Percentiles rank a stretch among this genome's conserved stretches.
phyloP scores from a whole-genome alignment of 2,113 vertebrate species.

The Hemichromis elongatus region DNA sequence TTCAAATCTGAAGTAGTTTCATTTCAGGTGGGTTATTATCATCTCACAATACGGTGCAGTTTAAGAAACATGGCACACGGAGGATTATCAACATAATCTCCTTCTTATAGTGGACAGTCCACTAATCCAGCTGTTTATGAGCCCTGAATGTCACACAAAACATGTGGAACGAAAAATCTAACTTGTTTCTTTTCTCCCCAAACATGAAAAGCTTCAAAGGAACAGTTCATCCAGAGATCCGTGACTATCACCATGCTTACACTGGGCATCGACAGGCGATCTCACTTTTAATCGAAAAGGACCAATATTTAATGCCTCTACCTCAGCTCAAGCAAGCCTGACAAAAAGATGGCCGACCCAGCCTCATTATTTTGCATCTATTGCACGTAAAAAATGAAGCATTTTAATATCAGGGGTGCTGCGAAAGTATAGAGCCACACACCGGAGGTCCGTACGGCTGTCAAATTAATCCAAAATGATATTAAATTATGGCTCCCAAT shows the following conservation, averaged over 20 bases:
- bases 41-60: not conserved
- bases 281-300: not conserved
- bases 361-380: not conserved
- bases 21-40: not conserved
- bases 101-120: not conserved
- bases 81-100: not conserved
- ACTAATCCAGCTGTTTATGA: not conserved
- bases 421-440: not conserved
- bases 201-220: not conserved
- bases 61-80: not conserved
- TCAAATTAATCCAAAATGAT: not conserved
- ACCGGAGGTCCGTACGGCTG: not conserved
- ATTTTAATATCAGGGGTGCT: not conserved
- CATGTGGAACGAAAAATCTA: not conserved
- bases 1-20: not conserved
- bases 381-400: not conserved
- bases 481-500: not conserved
- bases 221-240: not conserved
- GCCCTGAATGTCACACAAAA: not conserved
- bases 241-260: not conserved
- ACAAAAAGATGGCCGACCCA: fast-evolving
- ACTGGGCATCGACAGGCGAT: not conserved
- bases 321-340: not conserved
- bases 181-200: not conserved
- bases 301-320: not conserved